Evolutionary conservation across 1,140 invertebrate genomes (phyloP), one percentile per base, ranked within the genome.

Genomic region (Agrypnia vestita): DNA sequence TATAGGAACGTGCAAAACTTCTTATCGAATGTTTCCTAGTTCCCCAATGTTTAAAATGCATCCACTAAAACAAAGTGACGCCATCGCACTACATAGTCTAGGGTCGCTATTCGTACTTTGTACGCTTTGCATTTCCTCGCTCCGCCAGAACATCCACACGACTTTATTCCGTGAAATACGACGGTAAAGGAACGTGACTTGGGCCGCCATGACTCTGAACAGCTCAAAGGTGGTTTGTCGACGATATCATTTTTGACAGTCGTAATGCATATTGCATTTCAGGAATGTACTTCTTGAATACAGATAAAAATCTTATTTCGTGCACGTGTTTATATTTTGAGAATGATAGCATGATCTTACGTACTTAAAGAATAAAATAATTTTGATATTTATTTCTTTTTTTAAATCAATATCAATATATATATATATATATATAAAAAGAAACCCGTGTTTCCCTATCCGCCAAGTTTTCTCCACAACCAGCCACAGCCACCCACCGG

Each of bases 41-140:
- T 35, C 6, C 6, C 25, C 25, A 35, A 3, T 43, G 8, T 64
- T 44, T 25, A 59, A 12, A 64, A 43, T 64, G 19, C 25, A 13
- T 35, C 61, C 61, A 11, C 6, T 64, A 64, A 64, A 25, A 64
- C 21, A 64, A 64, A 64, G 10, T 64, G 21, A 44, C 61, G 61
- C 19, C 25, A n/a, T 7, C 19, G 0, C 10, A 64, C 61, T 35
- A 25, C 61, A 12, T n/a, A 35, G 25, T 35, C 25, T 35, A 35
- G 25, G 25, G 19, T 64, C 25, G 7, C 13, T 44, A 64, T 25
- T 64, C 61, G 21, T 35, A 35, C 21, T 25, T 25, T 64, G 8
- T 43, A 35, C 61, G n/a, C 13, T 64, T 64, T 64, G 25, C 61
- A 64, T 64, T 43, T 13, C 25, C 25, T 8, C 9, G 61, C 25